phyloP scores from a whole-genome alignment of 2,888 invertebrate species.

The Ctena decussata region DNA sequence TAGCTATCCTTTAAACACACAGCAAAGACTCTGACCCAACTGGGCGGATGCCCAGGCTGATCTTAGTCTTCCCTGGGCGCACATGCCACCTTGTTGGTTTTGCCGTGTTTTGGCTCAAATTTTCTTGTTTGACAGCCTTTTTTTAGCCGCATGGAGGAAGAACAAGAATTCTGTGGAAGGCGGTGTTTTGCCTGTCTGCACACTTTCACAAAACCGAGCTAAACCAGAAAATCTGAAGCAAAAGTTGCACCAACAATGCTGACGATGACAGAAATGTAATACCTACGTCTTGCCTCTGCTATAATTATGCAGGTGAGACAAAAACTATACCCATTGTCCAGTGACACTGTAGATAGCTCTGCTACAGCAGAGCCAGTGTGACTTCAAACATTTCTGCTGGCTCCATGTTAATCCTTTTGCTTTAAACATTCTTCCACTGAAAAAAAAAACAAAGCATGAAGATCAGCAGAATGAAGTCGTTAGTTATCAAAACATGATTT shows the following conservation, averaged over 20 bases:
- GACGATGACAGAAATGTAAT: no score
- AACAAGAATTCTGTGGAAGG: not conserved
- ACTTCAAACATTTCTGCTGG: not conserved
- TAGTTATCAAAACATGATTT: no score
- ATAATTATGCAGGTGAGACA: not conserved
- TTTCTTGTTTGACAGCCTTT: no score
- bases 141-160: not conserved
- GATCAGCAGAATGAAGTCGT: no score
- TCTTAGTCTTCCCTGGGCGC: no score
- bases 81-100: no score
- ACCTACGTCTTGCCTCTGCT: not conserved
- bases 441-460: no score
- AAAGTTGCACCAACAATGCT: no score
- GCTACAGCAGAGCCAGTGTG: not conserved
- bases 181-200: not conserved
- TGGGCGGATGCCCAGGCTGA: no score
- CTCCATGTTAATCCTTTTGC: not conserved
- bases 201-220: not conserved
- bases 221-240: not conserved
- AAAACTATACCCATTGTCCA: not conserved
- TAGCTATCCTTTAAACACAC: no score
- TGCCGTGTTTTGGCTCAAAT: no score
- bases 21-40: no score
- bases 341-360: not conserved
- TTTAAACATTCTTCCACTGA: not conserved